Base-by-base conservation (phyloP, 2,888 invertebrate genomes). In the Homarus gammarus region DNA sequence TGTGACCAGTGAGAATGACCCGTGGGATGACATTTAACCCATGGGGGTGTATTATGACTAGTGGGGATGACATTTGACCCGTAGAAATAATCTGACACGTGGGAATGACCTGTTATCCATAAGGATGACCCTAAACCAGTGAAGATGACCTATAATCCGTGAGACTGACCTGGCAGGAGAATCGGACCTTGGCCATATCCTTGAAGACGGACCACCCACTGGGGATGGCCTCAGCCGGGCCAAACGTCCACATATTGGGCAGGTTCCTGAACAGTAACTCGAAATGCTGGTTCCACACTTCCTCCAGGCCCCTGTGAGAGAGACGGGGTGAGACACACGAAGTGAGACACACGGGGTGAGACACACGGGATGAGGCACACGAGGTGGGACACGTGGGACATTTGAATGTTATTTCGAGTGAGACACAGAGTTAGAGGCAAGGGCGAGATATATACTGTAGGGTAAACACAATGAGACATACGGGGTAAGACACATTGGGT, bases 141-240 rank as follows among this genome's bases (percentile, higher is more conserved):
- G n/a, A n/a, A n/a, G n/a, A n/a, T n/a, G n/a, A n/a, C n/a, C n/a
- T n/a, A n/a, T n/a, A n/a, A n/a, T n/a, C n/a, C n/a, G n/a, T 2
- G 1, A 27, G 49, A 31, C 73, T 88, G 10, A 91, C 91, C 91
- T 87, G 86, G 40, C 91, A 91, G 5, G 89, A 89, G 81, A 90
- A 91, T 0, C 91, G 83, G 40, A 91, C 91, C 81, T 91, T 91
- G 27, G 91, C 91, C 91, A 91, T 91, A 61, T 91, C 91, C 56
- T 79, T 83, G 90, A 82, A 91, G 84, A 78, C 36, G 31, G n/a
- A 22, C 83, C 82, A 89, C 15, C 73, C 89, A 10, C 33, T 36
- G 33, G 44, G 64, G 18, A 82, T 44, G 15, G 49, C 36, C 6
- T 87, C 49, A 10, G 70, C 44, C 15, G 89, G 87, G 2, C 56